A percentile compares a stretch with the other conserved stretches of the same genome.
Conservation (phyloP, 1,140 invertebrate species). For the Rhagoletis pomonella region DNA sequence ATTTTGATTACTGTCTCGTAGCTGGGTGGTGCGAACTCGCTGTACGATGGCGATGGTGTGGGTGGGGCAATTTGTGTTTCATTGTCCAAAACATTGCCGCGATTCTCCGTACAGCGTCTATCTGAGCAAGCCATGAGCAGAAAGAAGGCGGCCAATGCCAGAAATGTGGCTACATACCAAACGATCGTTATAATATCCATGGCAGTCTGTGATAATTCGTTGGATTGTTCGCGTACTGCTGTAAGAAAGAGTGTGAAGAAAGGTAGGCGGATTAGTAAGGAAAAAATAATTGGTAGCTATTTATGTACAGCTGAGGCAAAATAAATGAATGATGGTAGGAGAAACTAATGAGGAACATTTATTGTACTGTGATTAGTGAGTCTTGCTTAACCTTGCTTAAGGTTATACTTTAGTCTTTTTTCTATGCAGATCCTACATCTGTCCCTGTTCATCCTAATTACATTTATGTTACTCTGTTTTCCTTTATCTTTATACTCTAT, state of each 20-base stretch:
- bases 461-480: too few relatives aligned
- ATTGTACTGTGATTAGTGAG: too few relatives aligned
- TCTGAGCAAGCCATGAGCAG: slow-evolving; percentile 73
- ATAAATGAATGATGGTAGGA: too few relatives aligned
- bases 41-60: slow-evolving; percentile 72
- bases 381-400: too few relatives aligned
- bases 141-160: slow-evolving; percentile 71
- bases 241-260: slow-evolving; percentile 45
- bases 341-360: too few relatives aligned
- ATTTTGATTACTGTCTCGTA: slow-evolving; percentile 72
- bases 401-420: too few relatives aligned
- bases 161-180: slow-evolving; percentile 72
- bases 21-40: slow-evolving; percentile 72
- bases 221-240: slow-evolving; percentile 56
- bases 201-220: slow-evolving; percentile 71
- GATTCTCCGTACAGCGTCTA: slow-evolving; percentile 61
- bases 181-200: slow-evolving; percentile 73
- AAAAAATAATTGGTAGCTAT: too few relatives aligned
- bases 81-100: slow-evolving; percentile 59
- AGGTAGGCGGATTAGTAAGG: neutral
- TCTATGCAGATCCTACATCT: too few relatives aligned
- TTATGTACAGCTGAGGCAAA: too few relatives aligned
- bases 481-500: too few relatives aligned
- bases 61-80: slow-evolving; percentile 66
- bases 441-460: too few relatives aligned